These are phyloP conservation scores for Cataglyphis livida DNA, from an alignment of 2,888 invertebrate species.

Conservation along the genomic window DNA sequence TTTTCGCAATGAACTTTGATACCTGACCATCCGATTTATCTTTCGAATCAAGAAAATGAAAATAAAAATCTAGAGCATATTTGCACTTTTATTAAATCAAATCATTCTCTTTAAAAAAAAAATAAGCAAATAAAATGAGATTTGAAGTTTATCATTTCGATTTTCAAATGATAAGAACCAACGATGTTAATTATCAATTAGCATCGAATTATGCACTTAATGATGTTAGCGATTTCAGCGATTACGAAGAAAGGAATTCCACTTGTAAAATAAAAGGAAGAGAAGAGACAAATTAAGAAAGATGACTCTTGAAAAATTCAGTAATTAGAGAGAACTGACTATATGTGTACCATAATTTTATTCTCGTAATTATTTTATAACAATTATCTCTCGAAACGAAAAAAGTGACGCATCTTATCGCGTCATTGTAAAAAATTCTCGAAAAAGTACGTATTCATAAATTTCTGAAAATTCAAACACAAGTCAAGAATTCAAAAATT, in stretches of 20 bases:
- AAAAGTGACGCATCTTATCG: background rate
- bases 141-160: background rate
- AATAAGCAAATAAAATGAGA: background rate
- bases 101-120: background rate
- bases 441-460: background rate
- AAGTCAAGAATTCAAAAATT: background rate
- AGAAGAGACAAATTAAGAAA: background rate
- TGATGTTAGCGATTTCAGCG: background rate
- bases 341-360: background rate
- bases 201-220: background rate
- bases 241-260: background rate
- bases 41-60: slow-evolving; percentile 3
- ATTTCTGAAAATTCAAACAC: background rate
- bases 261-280: too few species aligned
- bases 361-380: slow-evolving; percentile 3
- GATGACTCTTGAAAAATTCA: background rate
- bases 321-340: background rate
- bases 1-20: background rate
- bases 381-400: background rate
- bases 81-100: background rate
- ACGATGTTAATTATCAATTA: background rate
- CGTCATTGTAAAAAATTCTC: background rate
- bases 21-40: slow-evolving; percentile 4
- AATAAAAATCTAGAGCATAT: background rate
- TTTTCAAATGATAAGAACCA: background rate